Evolutionary conservation across 2,888 invertebrate genomes (phyloP), one percentile per base, ranked within the genome.

Genomic region (Macaria notata): DNA sequence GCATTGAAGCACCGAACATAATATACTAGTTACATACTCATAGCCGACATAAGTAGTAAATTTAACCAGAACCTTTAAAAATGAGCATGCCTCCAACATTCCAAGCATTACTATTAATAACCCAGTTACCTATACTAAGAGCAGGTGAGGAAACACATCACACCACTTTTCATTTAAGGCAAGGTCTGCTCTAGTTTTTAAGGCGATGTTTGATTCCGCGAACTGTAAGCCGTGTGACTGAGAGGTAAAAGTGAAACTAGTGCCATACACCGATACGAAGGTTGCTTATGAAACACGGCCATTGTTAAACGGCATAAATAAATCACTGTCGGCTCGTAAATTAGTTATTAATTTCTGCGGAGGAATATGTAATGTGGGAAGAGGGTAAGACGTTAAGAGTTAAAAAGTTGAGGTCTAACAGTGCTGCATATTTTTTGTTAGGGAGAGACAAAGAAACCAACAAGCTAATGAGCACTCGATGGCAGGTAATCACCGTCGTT

Each of bases 201-300:
- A 41, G 7, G 7, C 49, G 30, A 44, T 31, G 36, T 46, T 36
- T 46, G 29, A 31, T 49, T 49, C 55, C 9, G 49, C 45, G 45
- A 45, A 55, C 2, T 31, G 39, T 49, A 8, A 38, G 55, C 54
- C 54, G 56, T 63, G 58, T 38, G 50, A 58, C 46, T 54, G 55
- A 44, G 41, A 41, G 29, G 56, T 43, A 9, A 61, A 59, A 59
- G 61, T 59, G 54, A 63, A 61, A 63, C 56, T 58, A 29, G 33
- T 46, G 56, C 45, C 55, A 33, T 47, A 8, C 41, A 41, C 31
- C 8, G 29, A 29, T 39, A 49, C n/a, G 7, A n/a, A 30, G 8
- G 6, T 44, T 49, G 42, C 4, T 50, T 44, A 36, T 29, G 36
- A 50, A 50, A 44, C 43, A 33, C 38, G 9, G 59, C 52, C 48